A percentile compares a stretch with the other conserved stretches of the same genome.
Conservation (phyloP, 2,113 vertebrate genomes). For the Mandrillus leucophaeus region DNA sequence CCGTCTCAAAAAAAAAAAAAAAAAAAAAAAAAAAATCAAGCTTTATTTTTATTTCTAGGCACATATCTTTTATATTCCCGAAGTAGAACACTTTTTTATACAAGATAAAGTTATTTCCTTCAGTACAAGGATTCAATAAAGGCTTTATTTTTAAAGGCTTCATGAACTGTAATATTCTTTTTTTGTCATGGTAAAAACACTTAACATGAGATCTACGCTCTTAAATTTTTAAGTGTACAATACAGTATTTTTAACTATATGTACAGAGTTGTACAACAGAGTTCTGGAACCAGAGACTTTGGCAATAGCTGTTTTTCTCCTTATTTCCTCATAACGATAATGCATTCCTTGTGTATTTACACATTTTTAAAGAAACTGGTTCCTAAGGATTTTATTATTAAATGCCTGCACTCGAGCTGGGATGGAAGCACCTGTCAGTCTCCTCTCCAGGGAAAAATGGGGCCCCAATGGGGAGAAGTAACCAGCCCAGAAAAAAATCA, state of each 20-base stretch:
- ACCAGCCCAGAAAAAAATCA: not conserved
- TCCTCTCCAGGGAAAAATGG: not conserved
- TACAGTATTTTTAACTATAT: not conserved
- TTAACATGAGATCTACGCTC: not conserved
- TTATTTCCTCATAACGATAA: not conserved
- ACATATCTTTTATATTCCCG: not conserved
- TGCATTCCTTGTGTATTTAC: not conserved
- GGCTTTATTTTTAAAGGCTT: not conserved
- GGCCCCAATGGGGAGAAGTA: not conserved
- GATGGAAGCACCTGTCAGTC: not conserved
- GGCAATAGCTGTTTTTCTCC: not conserved
- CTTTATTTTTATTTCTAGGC: slow-evolving; percentile 7
- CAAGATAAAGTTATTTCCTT: not conserved
- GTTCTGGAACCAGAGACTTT: not conserved
- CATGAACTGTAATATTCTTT: not conserved
- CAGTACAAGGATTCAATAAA: not conserved
- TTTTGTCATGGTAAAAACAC: not conserved
- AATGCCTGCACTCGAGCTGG: not conserved
- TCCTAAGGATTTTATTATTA: not conserved
- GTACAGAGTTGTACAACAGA: not conserved
- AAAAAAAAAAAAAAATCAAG: not conserved
- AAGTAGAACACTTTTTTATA: not conserved
- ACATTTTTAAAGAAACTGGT: not conserved
- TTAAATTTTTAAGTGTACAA: not conserved
- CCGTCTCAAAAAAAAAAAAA: too few relatives aligned